Evolutionary conservation across 2,113 vertebrate genomes (phyloP), one percentile per base, ranked within the genome.

Genomic region (Haplotaxodon microlepis): DNA sequence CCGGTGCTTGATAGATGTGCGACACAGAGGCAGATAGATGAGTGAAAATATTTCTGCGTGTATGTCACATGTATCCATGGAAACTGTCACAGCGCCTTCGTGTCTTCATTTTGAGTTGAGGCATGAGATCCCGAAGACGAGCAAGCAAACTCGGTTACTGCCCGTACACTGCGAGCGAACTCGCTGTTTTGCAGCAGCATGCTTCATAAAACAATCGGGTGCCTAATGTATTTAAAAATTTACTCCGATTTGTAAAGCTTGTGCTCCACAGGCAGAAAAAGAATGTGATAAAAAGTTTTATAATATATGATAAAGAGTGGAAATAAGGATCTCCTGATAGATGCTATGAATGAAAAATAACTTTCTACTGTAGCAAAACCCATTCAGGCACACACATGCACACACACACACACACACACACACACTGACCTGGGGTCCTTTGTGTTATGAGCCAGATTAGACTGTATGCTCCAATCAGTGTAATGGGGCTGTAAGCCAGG

Each of bases 401-500:
- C 80, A 17, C 21, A 56, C 50, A 56, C 50, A 85, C 53, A 6
- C 53, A 38, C 47, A 5, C 57, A 9, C 47, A 6, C 57, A 9
- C 85, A 27, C 82, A 29, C 51, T 85, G 87, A 89, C 83, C 81
- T 71, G 91, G 88, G 91, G 84, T 93, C 69, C 84, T 91, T 88
- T 88, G 90, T 91, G 93, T 92, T 92, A 87, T 92, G 93, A 92
- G 88, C 85, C 88, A 93, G 93, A 94, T 95, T 95, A 95, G 86
- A 61, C 90, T 90, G 94, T 91, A 85, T 93, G 89, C 92, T 93
- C 92, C 94, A 95, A 95, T 96, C 95, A 96, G 88, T 93, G 90
- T 96, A 96, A 96, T 96, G 95, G 95, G 53, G 69, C 91, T 92
- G 90, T 96, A 95, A 96, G 90, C 93, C 92, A 51, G 91, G 79